phyloP scores from a whole-genome alignment of 1,140 invertebrate genomes.

The Lethrus apterus region DNA sequence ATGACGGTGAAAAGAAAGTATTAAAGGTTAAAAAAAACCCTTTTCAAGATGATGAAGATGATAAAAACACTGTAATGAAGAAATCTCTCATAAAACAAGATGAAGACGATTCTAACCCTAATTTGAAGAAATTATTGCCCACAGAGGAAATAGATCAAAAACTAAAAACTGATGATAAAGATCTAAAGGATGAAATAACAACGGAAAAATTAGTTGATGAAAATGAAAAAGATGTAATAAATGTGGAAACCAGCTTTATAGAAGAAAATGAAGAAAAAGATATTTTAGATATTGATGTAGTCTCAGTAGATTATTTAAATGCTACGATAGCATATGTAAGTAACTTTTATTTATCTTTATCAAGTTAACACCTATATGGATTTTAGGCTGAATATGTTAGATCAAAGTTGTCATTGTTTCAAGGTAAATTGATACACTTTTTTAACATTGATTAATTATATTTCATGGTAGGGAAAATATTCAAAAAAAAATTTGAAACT shows the following conservation, averaged over 20 bases:
- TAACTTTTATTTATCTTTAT: not conserved
- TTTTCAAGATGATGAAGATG: too few species aligned
- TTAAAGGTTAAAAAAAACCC: too few species aligned
- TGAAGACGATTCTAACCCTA: not conserved
- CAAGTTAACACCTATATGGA: not conserved
- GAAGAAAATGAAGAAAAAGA: slow-evolving; percentile 1
- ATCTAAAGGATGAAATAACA: not conserved
- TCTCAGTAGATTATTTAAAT: slow-evolving; percentile 25
- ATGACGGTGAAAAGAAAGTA: not conserved
- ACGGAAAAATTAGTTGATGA: slow-evolving; percentile 2
- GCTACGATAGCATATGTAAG: slow-evolving; percentile 31
- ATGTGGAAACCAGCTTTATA: too few species aligned
- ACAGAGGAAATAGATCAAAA: not conserved
- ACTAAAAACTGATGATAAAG: not conserved
- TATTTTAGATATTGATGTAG: slow-evolving; percentile 17
- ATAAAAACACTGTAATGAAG: slow-evolving; percentile 2
- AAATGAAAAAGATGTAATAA: too few species aligned
- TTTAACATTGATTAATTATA: not conserved
- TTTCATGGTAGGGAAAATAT: too few species aligned
- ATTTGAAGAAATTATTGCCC: not conserved
- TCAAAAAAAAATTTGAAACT: slow-evolving; percentile 25
- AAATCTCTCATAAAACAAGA: slow-evolving; percentile 2
- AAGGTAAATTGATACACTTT: slow-evolving; percentile 20
- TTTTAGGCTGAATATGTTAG: slow-evolving; percentile 30
- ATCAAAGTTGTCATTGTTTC: slow-evolving; percentile 23